Base-by-base conservation (phyloP, 2,113 vertebrate genomes). In the Cyanoramphus novaezelandiae region DNA sequence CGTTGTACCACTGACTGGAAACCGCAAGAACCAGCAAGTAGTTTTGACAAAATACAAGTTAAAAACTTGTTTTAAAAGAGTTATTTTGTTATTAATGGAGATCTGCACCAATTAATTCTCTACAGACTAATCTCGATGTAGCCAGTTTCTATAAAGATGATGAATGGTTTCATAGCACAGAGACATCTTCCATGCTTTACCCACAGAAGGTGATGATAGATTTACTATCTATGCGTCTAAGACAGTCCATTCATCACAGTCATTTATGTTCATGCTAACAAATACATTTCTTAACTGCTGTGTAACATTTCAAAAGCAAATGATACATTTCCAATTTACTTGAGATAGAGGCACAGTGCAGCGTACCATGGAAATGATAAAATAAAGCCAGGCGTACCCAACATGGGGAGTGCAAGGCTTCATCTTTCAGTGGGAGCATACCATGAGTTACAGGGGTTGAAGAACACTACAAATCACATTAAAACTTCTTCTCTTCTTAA, bases 221-320 rank as follows among this genome's bases (percentile, higher is more conserved):
- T 84, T 60, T 78, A 79, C 15, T 4, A 57, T 64, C 55, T 5
- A 44, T 64, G 20, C 24, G 33, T 52, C 28, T 64, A 11, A 25
- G 87, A 86, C 77, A 88, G 41, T 9, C n/a, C 88, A 95, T 97
- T 90, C 71, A 94, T 97, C 95, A 93, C 24, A 5, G 23, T 24
- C 83, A 55, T 92, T 93, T 94, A 76, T 5, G 81, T 4, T 43
- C 49, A 8, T 2, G 18, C 52, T 63, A 92, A 90, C 7, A 90
- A 81, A 94, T 29, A 43, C 27, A 37, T 82, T 89, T 83, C 93
- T 93, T 57, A 92, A 91, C 47, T 13, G 52, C 80, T 35, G 82
- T 1, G 1, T 59, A 84, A 80, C 52, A 19, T 72, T 90, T 84
- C 86, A 72, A 88, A 88, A 92, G 13, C 74, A 91, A 96, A 93